Percentiles rank a stretch among this genome's conserved stretches.
Evolutionary conservation across 2,113 vertebrate genomes (phyloP).

Genomic region (Hippocampus abdominalis): DNA sequence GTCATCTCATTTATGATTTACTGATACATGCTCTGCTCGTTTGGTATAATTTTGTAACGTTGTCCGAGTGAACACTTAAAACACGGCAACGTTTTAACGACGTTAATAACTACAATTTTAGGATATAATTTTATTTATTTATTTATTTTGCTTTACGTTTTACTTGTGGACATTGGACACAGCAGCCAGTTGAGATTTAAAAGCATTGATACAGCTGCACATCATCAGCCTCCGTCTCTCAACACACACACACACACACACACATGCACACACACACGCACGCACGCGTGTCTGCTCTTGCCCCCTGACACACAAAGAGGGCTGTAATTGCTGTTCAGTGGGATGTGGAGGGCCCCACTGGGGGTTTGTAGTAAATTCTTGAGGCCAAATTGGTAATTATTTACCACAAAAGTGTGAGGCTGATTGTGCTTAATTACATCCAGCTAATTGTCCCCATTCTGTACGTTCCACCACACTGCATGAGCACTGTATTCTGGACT

Average conservation of each 20-base stretch:
- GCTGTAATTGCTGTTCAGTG: conserved; percentile 60
- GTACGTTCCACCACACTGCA: conserved; percentile 49
- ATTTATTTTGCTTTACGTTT: no score
- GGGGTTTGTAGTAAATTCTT: conserved; percentile 53
- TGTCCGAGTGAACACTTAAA: no score
- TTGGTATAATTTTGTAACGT: no score
- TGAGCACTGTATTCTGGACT: conserved; percentile 57
- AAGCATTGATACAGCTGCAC: conserved; percentile 9
- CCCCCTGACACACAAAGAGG: conserved; percentile 31
- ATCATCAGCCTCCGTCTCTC: conserved; percentile 20
- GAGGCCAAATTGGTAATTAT: conserved; percentile 61
- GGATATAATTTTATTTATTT: no score
- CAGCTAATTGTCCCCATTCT: conserved; percentile 59
- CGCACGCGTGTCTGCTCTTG: conserved; percentile 17
- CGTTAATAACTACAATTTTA: no score
- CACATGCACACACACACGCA: conserved; percentile 32
- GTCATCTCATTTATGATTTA: no score
- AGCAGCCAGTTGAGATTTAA: conserved; percentile 30
- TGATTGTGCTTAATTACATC: conserved; percentile 64
- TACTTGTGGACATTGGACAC: conserved; percentile 24
- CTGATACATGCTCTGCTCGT: no score
- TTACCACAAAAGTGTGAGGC: conserved; percentile 53
- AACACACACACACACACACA: conserved; percentile 12
- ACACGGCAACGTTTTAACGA: no score
- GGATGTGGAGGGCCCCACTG: conserved; percentile 47